A percentile compares a stretch with the other conserved stretches of the same genome.
Conservation (phyloP, 1,140 invertebrate genomes). For the Pseudobourletiella spinata region DNA sequence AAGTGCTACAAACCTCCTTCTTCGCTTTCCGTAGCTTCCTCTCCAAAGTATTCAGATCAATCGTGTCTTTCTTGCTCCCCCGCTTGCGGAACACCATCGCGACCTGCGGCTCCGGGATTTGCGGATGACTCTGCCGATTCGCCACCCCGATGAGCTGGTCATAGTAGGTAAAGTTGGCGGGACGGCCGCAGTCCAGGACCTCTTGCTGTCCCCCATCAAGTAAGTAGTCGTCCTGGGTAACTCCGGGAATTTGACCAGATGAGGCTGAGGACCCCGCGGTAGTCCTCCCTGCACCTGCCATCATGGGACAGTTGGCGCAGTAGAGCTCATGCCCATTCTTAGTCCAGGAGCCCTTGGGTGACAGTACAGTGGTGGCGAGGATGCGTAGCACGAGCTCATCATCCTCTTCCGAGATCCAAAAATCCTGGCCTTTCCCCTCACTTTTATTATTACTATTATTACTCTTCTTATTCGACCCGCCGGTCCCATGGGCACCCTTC, state of each 20-base stretch:
- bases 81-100: conserved; percentile 69
- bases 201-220: conserved; percentile 44
- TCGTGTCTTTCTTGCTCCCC: conserved; percentile 53
- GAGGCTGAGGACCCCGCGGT: neutral
- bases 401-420: conserved; percentile 48
- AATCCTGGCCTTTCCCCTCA: conserved; percentile 46
- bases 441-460: neutral
- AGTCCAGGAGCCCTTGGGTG: conserved; percentile 27
- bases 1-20: too few relatives aligned
- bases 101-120: conserved; percentile 56
- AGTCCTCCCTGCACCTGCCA: neutral
- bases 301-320: conserved; percentile 26
- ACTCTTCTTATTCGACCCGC: neutral
- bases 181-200: conserved; percentile 62
- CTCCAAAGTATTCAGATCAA: conserved; percentile 69
- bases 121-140: conserved; percentile 57
- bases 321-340: conserved; percentile 23
- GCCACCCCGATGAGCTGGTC: conserved; percentile 74
- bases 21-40: conserved; percentile 67
- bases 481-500: neutral
- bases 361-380: conserved; percentile 38
- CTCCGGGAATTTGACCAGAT: conserved; percentile 5
- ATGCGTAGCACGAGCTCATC: conserved; percentile 38
- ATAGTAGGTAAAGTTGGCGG: conserved; percentile 72
- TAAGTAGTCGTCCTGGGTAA: conserved; percentile 39